Conservation (phyloP, 2,797 vertebrate species). For the Loriculus beryllinus region DNA sequence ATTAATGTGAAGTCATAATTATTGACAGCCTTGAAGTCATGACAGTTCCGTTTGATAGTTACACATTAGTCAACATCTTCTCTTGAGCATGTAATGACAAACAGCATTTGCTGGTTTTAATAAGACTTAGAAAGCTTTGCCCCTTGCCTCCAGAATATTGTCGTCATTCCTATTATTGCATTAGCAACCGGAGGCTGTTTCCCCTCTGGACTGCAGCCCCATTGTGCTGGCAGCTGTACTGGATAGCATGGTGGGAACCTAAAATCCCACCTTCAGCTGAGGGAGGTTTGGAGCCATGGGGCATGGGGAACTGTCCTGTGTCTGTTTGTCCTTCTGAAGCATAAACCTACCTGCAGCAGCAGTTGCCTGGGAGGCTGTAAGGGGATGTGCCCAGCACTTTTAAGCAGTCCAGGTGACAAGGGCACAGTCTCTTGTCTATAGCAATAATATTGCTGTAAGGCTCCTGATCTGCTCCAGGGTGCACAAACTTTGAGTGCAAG, state of each 20-base stretch:
- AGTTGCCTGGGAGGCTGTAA: not conserved
- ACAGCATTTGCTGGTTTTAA: conserved; percentile 50
- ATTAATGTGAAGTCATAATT: conserved; percentile 65
- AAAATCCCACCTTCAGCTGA: not conserved
- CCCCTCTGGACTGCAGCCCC: not conserved
- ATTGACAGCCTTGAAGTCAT: conserved; percentile 59
- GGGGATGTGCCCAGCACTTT: fast-evolving
- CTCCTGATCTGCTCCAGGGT: not conserved
- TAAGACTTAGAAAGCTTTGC: conserved; percentile 46
- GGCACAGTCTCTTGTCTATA: not conserved
- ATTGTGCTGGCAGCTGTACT: conserved; percentile 13
- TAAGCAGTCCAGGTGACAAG: not conserved
- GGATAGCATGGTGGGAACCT: not conserved
- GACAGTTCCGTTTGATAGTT: conserved; percentile 66
- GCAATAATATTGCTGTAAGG: not conserved
- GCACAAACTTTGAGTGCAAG: not conserved
- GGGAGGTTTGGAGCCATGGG: not conserved
- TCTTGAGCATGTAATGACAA: conserved; percentile 51
- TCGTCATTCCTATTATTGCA: conserved; percentile 42
- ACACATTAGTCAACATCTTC: conserved; percentile 61
- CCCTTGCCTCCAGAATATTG: conserved; percentile 50
- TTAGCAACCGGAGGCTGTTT: conserved; percentile 24
- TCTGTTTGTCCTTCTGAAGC: not conserved
- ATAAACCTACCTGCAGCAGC: not conserved
- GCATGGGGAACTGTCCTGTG: not conserved